Percentiles rank a stretch among this genome's conserved stretches.
Conservation (phyloP, 2,113 vertebrate genomes). For the Salvelinus fontinalis region DNA sequence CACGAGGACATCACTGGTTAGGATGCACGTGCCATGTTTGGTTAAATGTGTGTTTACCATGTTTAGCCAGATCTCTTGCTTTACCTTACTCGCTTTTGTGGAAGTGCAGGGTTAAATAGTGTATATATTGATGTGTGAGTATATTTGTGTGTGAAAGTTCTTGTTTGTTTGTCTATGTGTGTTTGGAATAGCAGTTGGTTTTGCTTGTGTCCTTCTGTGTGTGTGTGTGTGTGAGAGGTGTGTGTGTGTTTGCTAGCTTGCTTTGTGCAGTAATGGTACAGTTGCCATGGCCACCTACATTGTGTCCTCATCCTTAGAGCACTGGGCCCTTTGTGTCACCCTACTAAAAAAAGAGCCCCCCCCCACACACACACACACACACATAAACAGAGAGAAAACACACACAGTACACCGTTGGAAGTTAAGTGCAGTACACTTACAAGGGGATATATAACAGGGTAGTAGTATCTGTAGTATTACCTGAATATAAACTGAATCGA, state of each 20-base stretch:
- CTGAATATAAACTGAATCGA: background rate
- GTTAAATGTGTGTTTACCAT: background rate
- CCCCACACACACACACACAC: slow-evolving; percentile 17
- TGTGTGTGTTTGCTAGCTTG: slow-evolving; percentile 9
- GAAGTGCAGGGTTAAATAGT: background rate
- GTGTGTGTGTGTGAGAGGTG: slow-evolving; percentile 1
- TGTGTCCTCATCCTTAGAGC: slow-evolving; percentile 12
- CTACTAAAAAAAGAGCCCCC: background rate
- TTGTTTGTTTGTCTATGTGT: background rate
- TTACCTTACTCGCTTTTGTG: background rate
- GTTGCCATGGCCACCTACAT: slow-evolving; percentile 40
- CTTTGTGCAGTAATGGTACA: slow-evolving; percentile 22
- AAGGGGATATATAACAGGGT: background rate
- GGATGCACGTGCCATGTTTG: slow-evolving; percentile 26
- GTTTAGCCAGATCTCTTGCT: background rate
- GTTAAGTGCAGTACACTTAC: slow-evolving; percentile 4
- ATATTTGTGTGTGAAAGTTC: slow-evolving; percentile 2
- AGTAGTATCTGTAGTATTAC: background rate
- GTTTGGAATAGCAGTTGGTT: no score
- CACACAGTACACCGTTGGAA: background rate
- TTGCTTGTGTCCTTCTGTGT: background rate
- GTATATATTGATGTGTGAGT: slow-evolving; percentile 1
- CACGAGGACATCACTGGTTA: slow-evolving; percentile 44
- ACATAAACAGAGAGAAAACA: background rate
- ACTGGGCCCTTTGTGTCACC: slow-evolving; percentile 9